Evolutionary conservation across 2,888 invertebrate species (phyloP).

Genomic region (Mantis religiosa): DNA sequence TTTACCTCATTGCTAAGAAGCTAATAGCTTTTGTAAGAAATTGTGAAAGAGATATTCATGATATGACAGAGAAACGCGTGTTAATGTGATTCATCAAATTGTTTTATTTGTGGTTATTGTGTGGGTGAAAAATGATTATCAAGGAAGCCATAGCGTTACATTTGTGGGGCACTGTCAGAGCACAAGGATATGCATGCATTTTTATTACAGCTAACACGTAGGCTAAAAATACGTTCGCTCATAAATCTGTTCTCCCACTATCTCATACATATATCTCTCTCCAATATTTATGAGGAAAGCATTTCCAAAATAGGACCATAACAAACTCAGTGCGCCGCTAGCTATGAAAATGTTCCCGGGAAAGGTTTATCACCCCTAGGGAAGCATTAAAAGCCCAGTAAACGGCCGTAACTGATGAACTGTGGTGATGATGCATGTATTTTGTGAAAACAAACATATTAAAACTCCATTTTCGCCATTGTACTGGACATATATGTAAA

Average conservation of each 20-base stretch:
- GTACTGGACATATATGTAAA: neutral
- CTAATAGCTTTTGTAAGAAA: too few relatives aligned
- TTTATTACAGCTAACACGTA: neutral
- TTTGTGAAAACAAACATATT: neutral
- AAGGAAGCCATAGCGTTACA: too few relatives aligned
- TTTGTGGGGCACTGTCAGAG: too few relatives aligned
- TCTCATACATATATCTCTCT: neutral
- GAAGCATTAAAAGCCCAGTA: neutral
- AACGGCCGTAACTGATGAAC: neutral
- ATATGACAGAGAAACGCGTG: too few relatives aligned
- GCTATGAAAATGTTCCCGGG: neutral
- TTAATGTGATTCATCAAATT: too few relatives aligned
- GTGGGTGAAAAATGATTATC: too few relatives aligned
- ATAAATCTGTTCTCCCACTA: neutral
- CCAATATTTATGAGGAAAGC: neutral
- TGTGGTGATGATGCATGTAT: neutral
- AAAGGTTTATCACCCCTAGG: neutral
- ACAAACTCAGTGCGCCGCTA: neutral
- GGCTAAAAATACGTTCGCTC: neutral
- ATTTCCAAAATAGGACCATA: neutral
- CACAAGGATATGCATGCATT: too few relatives aligned
- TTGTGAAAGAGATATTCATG: too few relatives aligned
- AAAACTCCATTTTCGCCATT: neutral
- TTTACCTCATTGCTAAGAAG: too few relatives aligned
- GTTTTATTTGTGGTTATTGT: too few relatives aligned